phyloP scores from a whole-genome alignment of 2,797 vertebrate species.

The Sus cebifrons region DNA sequence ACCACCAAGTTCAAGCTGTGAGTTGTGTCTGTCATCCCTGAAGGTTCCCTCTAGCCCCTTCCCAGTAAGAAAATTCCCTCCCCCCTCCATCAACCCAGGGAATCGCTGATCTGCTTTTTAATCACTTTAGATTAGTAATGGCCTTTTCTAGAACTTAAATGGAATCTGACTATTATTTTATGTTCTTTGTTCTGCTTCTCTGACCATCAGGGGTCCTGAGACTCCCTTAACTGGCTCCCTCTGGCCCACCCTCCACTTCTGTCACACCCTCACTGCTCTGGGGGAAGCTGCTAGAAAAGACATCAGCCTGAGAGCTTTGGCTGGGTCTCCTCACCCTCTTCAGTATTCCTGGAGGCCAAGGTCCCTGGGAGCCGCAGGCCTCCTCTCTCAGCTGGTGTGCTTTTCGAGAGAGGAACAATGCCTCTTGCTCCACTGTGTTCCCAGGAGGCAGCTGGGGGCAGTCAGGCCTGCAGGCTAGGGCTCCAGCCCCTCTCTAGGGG shows the following conservation, averaged over 20 bases:
- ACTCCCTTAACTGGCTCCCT: fast-evolving
- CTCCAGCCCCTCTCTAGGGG: neutral
- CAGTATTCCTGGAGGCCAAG: neutral
- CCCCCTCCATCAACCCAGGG: no score
- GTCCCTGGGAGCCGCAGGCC: neutral
- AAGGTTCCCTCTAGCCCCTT: neutral
- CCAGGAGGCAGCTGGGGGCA: slow-evolving; percentile 84
- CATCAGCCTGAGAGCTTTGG: neutral
- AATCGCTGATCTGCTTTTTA: neutral
- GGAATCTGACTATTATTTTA: neutral
- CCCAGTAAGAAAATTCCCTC: no score
- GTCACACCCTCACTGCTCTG: neutral
- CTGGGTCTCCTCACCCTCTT: neutral
- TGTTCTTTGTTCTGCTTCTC: slow-evolving; percentile 5
- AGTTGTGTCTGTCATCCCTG: neutral
- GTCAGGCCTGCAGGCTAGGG: slow-evolving; percentile 62
- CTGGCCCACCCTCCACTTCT: neutral
- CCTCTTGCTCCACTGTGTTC: slow-evolving; percentile 82
- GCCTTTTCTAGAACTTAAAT: neutral
- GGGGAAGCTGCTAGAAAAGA: slow-evolving; percentile 7
- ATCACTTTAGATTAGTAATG: neutral
- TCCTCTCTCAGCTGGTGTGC: slow-evolving; percentile 55
- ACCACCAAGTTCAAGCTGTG: neutral
- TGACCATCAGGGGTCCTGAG: neutral
- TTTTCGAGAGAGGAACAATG: slow-evolving; percentile 84